Conservation (phyloP, 2,888 invertebrate species). For the Nematopogon swammerdamellus region DNA sequence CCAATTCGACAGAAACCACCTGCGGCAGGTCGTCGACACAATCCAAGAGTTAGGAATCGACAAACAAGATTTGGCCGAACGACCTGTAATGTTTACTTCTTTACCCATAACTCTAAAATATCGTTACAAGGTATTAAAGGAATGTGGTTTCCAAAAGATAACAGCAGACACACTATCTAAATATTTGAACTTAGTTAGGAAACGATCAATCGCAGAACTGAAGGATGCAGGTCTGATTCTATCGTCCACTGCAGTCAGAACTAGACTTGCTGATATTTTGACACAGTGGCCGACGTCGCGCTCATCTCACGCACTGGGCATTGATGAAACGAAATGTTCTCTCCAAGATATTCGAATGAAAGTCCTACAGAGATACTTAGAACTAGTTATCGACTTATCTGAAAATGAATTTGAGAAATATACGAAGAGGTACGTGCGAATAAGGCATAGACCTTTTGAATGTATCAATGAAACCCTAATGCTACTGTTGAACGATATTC, state of each 20-base stretch:
- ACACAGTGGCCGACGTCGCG: conserved; percentile 48
- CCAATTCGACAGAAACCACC: conserved; percentile 22
- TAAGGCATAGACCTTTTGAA: conserved; percentile 40
- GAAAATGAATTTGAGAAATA: conserved; percentile 35
- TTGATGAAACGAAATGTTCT: conserved; percentile 20
- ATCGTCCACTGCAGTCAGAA: conserved; percentile 31
- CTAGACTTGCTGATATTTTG: conserved; percentile 36
- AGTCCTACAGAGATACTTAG: conserved; percentile 42
- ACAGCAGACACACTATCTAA: conserved; percentile 19
- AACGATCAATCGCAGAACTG: conserved; percentile 29
- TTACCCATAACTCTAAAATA: conserved; percentile 35
- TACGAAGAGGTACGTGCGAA: conserved; percentile 37
- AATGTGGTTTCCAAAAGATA: conserved; percentile 35
- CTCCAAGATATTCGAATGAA: conserved; percentile 31
- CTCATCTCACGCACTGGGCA: conserved; percentile 33
- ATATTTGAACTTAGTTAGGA: conserved; percentile 30
- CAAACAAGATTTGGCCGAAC: conserved; percentile 21
- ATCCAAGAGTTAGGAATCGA: conserved; percentile 28
- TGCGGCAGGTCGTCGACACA: conserved; percentile 22
- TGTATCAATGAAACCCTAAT: conserved; percentile 34
- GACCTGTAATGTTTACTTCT: conserved; percentile 32
- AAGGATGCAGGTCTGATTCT: conserved; percentile 23
- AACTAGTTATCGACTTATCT: conserved; percentile 34
- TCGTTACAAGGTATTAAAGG: conserved; percentile 32
- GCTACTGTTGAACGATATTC: conserved; percentile 30